These are phyloP conservation scores for Trichonephila inaurata DNA, from an alignment of 1,140 invertebrate genomes.

Conservation along the genomic window DNA sequence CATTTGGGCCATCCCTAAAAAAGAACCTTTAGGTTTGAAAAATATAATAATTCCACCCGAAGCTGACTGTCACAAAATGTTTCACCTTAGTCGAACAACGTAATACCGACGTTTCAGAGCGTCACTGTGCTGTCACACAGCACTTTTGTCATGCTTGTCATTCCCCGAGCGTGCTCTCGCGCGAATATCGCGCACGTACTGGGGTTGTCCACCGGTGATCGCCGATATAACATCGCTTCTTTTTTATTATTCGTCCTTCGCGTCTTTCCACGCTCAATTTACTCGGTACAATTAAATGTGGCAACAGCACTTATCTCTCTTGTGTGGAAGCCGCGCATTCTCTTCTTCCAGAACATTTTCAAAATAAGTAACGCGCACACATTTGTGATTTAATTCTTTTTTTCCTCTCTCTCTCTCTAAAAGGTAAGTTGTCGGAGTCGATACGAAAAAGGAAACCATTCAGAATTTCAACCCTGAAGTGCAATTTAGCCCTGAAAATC, in stretches of 20 bases:
- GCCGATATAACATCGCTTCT: background rate
- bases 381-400: too few species aligned
- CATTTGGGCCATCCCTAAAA: background rate
- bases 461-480: too few species aligned
- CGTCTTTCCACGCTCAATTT: constrained; percentile 34
- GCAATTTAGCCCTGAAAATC: too few species aligned
- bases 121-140: background rate
- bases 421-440: too few species aligned
- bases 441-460: too few species aligned
- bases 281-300: background rate
- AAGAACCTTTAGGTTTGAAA: background rate
- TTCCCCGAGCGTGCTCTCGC: background rate
- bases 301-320: background rate
- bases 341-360: background rate
- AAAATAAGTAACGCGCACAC: too few species aligned
- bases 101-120: background rate
- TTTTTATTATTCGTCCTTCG: background rate
- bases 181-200: background rate
- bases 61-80: too few species aligned
- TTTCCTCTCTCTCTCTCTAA: too few species aligned
- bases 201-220: constrained; percentile 12
- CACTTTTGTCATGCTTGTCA: background rate
- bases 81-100: too few species aligned
- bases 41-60: too few species aligned
- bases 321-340: background rate